Evolutionary conservation across 1,140 invertebrate genomes (phyloP), one percentile per base, ranked within the genome.

Genomic region (Samia ricini): DNA sequence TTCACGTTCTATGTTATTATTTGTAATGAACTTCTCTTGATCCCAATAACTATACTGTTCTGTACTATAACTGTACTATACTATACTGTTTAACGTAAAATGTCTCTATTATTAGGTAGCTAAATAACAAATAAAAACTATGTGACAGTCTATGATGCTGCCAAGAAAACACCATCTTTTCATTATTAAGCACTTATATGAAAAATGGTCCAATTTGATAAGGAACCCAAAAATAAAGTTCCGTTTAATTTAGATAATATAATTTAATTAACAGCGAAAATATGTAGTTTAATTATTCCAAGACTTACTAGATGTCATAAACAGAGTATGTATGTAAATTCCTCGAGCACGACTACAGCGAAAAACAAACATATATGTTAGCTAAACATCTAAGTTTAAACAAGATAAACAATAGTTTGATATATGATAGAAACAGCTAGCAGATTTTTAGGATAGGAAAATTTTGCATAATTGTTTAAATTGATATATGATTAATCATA

Each of bases 341-440:
- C 72, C 76, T 95, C 0, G 83, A 84, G 1, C 92, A 91, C 48
- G 20, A 71, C 0, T 76, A 94, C 6, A 76, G 71, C 0, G 88
- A 88, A 0, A 83, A 92, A 26, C 83, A 94, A 58, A 77, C 93
- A 5, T 26, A 82, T 4, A 67, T 81, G 66, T 76, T 95, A 61
- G 72, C 78, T 0, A 68, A 91, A 0, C 93, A 95, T 74, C 79
- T 95, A 2, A 91, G 92, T 81, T 93, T 95, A 71, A 91, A 94
- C 21, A 94, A 87, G 23, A 96, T 96, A 94, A 93, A 94, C 71
- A 81, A 90, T 2, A 95, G 95, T 72, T 85, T 91, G 4, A 81
- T 92, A 42, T 93, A 94, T 0, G 94, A 94, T 73, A 68, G 71
- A 8, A 23, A 77, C 0, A 76, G 88, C 33, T 29, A 23, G 77